phyloP scores from a whole-genome alignment of 2,797 vertebrate genomes.

The Anguilla megastoma region DNA sequence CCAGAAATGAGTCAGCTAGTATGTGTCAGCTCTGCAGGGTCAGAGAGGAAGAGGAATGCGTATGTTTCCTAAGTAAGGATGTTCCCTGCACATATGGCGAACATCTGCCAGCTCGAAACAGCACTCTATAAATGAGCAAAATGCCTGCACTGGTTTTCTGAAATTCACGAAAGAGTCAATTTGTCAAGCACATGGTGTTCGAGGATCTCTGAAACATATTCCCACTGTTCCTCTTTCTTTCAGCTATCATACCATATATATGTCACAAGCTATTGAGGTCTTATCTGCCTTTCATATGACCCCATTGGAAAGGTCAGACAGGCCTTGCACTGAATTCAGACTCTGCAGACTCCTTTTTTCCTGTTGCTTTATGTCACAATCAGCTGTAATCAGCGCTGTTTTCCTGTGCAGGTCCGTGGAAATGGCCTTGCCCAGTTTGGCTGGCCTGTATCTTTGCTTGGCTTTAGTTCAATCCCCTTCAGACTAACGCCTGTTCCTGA shows the following conservation, averaged over 20 bases:
- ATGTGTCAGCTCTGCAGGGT: constrained; percentile 19
- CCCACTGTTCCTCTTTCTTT: constrained; percentile 1
- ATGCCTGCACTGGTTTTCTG: not conserved
- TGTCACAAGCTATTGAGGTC: not conserved
- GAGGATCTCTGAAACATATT: not conserved
- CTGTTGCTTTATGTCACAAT: constrained; percentile 27
- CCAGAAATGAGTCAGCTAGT: not conserved
- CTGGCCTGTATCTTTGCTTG: constrained; percentile 22
- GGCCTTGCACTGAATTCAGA: not conserved
- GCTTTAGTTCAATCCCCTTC: constrained; percentile 23
- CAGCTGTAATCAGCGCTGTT: constrained; percentile 25
- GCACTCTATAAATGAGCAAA: not conserved
- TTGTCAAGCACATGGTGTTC: not conserved
- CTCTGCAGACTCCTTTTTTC: constrained; percentile 16
- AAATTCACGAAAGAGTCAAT: constrained; percentile 2
- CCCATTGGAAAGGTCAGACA: not conserved
- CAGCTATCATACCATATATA: not conserved
- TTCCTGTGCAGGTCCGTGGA: constrained; percentile 19
- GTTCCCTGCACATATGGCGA: not conserved
- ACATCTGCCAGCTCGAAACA: not conserved
- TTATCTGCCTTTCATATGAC: constrained; percentile 13
- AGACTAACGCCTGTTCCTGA: constrained; percentile 33
- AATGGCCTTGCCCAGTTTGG: constrained; percentile 19
- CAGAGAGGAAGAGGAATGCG: constrained; percentile 3
- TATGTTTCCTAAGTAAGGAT: constrained; percentile 9